These are phyloP conservation scores for Corvus hawaiiensis DNA, from an alignment of 2,113 vertebrate species.

Conservation along the genomic window DNA sequence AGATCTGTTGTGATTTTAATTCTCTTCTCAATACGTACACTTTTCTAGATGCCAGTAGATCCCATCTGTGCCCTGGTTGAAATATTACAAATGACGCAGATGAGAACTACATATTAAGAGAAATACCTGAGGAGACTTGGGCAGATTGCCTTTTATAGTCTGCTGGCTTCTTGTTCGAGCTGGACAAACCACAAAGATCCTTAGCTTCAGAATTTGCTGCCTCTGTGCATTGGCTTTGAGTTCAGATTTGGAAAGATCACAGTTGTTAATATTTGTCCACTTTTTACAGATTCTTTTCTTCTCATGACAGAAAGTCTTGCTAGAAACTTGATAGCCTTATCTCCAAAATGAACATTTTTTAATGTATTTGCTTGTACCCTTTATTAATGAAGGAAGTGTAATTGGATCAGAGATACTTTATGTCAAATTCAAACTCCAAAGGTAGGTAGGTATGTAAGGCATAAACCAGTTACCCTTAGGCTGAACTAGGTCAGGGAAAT, in stretches of 20 bases:
- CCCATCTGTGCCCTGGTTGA: not conserved
- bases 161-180: not conserved
- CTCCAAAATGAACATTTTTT: not conserved
- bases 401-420: not conserved
- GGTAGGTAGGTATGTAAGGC: not conserved
- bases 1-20: constrained; percentile 40
- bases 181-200: not conserved
- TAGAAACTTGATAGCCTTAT: not conserved
- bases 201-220: not conserved
- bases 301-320: not conserved
- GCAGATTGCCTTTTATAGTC: not conserved
- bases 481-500: not conserved
- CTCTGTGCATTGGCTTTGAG: not conserved
- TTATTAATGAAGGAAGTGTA: not conserved
- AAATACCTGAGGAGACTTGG: not conserved
- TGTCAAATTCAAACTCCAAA: not conserved
- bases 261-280: not conserved
- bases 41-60: not conserved
- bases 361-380: not conserved
- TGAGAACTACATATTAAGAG: not conserved
- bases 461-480: not conserved
- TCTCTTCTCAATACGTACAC: not conserved
- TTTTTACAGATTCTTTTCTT: not conserved
- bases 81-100: not conserved
- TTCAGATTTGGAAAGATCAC: not conserved